These are phyloP conservation scores for Limnephilus lunatus DNA, from an alignment of 2,888 invertebrate species.

Conservation along the genomic window DNA sequence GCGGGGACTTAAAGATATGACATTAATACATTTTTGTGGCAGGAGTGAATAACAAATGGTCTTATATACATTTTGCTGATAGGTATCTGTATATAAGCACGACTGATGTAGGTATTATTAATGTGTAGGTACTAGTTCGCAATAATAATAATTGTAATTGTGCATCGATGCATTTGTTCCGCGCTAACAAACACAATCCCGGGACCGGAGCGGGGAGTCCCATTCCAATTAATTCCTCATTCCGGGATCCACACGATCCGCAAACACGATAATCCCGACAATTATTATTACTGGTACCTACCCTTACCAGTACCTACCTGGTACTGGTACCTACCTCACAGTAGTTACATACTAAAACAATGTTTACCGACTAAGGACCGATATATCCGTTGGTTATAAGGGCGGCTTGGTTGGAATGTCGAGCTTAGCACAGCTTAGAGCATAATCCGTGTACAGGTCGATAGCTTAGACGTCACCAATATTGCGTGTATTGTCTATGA, in stretches of 20 bases:
- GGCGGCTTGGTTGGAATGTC: no score
- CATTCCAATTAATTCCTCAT: slow-evolving; percentile 13
- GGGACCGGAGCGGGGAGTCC: neutral
- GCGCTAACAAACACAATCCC: neutral
- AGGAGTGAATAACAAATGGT: no score
- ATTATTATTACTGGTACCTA: neutral
- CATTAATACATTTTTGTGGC: no score
- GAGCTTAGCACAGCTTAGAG: no score
- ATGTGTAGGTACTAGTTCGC: neutral
- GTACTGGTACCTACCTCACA: neutral
- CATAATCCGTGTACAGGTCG: no score
- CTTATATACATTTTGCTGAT: no score
- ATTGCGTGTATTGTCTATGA: no score
- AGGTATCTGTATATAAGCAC: no score
- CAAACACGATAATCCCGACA: neutral
- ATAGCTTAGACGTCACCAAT: no score
- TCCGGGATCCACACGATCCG: slow-evolving; percentile 2
- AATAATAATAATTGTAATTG: neutral
- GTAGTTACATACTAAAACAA: neutral
- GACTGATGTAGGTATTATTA: no score
- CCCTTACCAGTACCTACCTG: neutral
- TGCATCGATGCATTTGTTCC: neutral
- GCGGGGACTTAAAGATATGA: no score
- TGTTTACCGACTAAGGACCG: neutral
- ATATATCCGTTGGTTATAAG: no score